Evolutionary conservation across 2,113 vertebrate genomes (phyloP), one percentile per base, ranked within the genome.

Genomic region (Pelmatolapia mariae): DNA sequence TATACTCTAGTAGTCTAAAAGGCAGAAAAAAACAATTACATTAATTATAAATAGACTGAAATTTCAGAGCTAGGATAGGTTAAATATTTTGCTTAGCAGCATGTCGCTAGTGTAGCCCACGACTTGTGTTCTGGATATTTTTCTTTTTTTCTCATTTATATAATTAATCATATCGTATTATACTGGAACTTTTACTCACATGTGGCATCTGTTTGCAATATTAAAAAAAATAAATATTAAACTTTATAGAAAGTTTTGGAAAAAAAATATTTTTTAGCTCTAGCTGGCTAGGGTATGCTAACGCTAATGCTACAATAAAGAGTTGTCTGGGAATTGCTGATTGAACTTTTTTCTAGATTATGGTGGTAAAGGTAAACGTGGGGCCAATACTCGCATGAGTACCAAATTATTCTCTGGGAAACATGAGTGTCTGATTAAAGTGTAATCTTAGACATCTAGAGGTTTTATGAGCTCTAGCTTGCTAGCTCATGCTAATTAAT

Each of bases 1-100:
- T 19, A 63, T 36, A 36, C 1, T 36, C 10, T 63, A 7, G 10
- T 10, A 63, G 59, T 63, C 59, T n/a, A 33, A 36, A 26, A 63
- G 16, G 31, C 29, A 18, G 16, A 0, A n/a, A 11, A 12, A 0
- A 0, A 19, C n/a, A 13, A 56, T 13, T 16, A 29, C 5, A 31
- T 29, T 29, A 31, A 59, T 1, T 26, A 16, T 59, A 59, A 38
- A 68, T 22, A 22, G 19, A 22, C 7, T 43, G 0, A 71, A 16
- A 43, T 71, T 43, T 71, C 38, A 71, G n/a, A 71, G 38, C 22
- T 40, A 2, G 3, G 12, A 43, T 9, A 4, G 2, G 38, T 24
- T 71, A 43, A 43, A 71, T 71, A 71, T 43, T 71, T 71, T 24
- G 0, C 66, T 43, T 26, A 16, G 66, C 38, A 45, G 38, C 8